Evolutionary conservation across 2,888 invertebrate genomes (phyloP).

Genomic region (Lithodes maja): DNA sequence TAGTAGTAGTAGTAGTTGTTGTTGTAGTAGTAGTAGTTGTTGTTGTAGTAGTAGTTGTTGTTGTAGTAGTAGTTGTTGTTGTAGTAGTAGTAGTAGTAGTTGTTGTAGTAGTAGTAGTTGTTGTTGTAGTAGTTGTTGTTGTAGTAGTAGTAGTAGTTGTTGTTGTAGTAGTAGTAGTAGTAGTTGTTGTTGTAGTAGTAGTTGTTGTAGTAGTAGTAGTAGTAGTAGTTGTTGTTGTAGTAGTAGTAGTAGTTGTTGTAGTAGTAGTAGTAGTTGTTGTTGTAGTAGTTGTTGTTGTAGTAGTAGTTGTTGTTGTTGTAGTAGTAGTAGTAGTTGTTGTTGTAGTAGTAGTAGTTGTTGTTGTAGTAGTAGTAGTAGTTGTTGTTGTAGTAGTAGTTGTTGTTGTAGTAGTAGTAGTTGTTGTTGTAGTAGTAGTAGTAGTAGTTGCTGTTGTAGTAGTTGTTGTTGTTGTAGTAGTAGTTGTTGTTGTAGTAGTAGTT

Average conservation of each 20-base stretch:
- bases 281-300: too few species aligned
- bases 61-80: not conserved
- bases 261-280: too few species aligned
- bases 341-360: too few species aligned
- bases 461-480: too few species aligned
- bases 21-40: not conserved
- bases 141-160: not conserved
- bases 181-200: not conserved
- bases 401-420: too few species aligned
- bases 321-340: too few species aligned
- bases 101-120: not conserved
- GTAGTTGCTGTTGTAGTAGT: too few species aligned
- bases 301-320: too few species aligned
- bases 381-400: too few species aligned
- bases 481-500: too few species aligned
- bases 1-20: not conserved
- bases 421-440: too few species aligned
- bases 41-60: not conserved
- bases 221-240: not conserved
- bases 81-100: constrained; percentile 4
- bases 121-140: not conserved
- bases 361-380: too few species aligned
- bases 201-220: not conserved
- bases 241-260: not conserved
- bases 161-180: not conserved